A percentile compares a stretch with the other conserved stretches of the same genome.
phyloP scores from a whole-genome alignment of 2,888 invertebrate genomes.

The Rhorus exstirpatorius region DNA sequence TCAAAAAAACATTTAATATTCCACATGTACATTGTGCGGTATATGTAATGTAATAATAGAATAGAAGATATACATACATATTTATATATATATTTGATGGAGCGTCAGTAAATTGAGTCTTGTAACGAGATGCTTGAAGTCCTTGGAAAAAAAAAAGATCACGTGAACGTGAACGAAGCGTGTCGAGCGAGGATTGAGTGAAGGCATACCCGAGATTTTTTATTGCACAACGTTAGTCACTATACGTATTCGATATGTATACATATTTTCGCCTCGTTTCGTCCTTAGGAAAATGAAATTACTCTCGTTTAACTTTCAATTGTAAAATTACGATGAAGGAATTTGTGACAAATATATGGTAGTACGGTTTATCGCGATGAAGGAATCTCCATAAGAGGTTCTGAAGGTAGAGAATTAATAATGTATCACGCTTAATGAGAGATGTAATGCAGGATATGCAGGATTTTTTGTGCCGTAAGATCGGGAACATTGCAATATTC shows the following conservation, averaged over 20 bases:
- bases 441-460: neutral
- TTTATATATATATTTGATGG: neutral
- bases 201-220: slow-evolving; percentile 27
- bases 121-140: neutral
- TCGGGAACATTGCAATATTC: neutral
- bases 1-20: slow-evolving; percentile 12
- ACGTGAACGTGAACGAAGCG: slow-evolving; percentile 31
- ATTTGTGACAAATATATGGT: neutral
- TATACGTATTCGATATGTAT: slow-evolving; percentile 23
- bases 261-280: slow-evolving; percentile 2
- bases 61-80: too few species aligned
- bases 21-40: too few species aligned
- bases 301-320: slow-evolving; percentile 2
- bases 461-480: slow-evolving; percentile 5
- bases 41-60: too few species aligned
- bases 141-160: slow-evolving; percentile 12
- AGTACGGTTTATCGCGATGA: neutral
- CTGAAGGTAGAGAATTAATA: neutral
- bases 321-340: neutral
- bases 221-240: slow-evolving; percentile 41
- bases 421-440: slow-evolving; percentile 33
- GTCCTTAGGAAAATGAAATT: neutral
- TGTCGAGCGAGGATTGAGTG: slow-evolving; percentile 44
- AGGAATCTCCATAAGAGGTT: neutral
- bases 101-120: neutral